Conservation (phyloP, 2,797 vertebrate genomes). For the Pseudochromis fuscus region DNA sequence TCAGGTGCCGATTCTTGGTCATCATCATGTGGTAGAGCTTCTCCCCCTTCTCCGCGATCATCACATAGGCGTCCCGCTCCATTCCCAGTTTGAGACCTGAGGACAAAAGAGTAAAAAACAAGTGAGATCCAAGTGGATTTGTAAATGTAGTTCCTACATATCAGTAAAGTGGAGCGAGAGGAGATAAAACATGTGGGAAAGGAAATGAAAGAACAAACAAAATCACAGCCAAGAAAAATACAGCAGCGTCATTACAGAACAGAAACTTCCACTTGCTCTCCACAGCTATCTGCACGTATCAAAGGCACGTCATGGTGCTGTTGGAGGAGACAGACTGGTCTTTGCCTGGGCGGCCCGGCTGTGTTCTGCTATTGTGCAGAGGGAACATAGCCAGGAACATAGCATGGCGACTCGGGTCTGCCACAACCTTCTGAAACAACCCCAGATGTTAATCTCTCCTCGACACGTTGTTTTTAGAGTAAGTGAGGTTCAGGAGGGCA, state of each 20-base stretch:
- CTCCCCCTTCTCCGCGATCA: constrained; percentile 98
- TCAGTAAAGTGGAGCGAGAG: constrained; percentile 4
- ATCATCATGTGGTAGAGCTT: constrained; percentile 99
- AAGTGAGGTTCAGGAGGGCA: constrained; percentile 45
- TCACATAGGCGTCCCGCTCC: constrained; percentile 97
- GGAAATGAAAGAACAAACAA: constrained; percentile 39
- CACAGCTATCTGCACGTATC: constrained; percentile 27
- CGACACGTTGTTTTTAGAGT: constrained; percentile 30
- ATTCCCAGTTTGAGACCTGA: constrained; percentile 97
- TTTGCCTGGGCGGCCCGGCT: constrained; percentile 36
- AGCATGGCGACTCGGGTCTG: constrained; percentile 39
- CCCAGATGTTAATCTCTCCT: constrained; percentile 71
- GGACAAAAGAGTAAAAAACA: constrained; percentile 16
- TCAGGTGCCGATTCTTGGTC: constrained; percentile 94
- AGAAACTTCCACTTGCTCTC: constrained; percentile 28
- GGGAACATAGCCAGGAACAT: constrained; percentile 46
- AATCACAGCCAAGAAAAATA: constrained; percentile 39
- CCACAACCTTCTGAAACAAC: constrained; percentile 46
- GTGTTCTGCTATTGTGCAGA: constrained; percentile 61
- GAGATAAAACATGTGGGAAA: constrained; percentile 16
- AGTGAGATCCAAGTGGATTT: constrained; percentile 15
- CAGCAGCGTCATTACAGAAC: constrained; percentile 8
- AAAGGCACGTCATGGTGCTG: constrained; percentile 47
- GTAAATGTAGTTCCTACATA: too few species aligned
- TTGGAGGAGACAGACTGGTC: constrained; percentile 52